A percentile compares a stretch with the other conserved stretches of the same genome.
phyloP scores from a whole-genome alignment of 2,113 vertebrate species.

The Takifugu flavidus region DNA sequence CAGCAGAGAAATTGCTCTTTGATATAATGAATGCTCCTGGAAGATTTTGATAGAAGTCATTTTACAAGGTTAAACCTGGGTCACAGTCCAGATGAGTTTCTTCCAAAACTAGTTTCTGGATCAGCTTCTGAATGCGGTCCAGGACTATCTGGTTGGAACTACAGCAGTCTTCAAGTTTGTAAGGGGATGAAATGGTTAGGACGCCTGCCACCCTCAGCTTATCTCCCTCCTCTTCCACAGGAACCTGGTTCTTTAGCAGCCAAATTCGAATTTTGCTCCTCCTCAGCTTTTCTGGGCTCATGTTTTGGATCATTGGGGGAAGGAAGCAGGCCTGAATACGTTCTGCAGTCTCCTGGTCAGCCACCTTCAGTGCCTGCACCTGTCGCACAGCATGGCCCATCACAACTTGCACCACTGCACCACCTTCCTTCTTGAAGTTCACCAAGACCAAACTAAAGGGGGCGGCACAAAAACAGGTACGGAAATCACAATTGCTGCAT shows the following conservation, averaged over 20 bases:
- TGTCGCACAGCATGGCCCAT: conserved; percentile 85
- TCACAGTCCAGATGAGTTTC: conserved; percentile 2
- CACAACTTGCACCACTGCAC: conserved; percentile 69
- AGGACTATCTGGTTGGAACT: conserved; percentile 91
- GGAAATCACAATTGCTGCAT: background rate
- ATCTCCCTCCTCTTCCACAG: conserved; percentile 69
- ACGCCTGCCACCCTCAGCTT: conserved; percentile 81
- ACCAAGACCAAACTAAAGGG: conserved; percentile 81
- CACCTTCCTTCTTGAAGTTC: conserved; percentile 67
- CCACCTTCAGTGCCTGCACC: conserved; percentile 75
- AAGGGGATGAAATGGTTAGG: conserved; percentile 83
- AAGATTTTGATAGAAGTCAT: background rate
- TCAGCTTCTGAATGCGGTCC: conserved; percentile 82
- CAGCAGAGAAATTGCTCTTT: background rate
- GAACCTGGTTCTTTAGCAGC: conserved; percentile 87
- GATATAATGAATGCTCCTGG: background rate
- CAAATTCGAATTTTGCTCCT: conserved; percentile 73
- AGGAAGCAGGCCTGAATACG: conserved; percentile 69
- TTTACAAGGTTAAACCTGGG: background rate
- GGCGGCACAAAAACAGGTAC: background rate
- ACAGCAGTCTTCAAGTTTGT: conserved; percentile 83
- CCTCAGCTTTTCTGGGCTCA: conserved; percentile 72
- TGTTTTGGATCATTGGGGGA: conserved; percentile 29
- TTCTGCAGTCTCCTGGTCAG: conserved; percentile 49
- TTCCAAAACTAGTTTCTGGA: conserved; percentile 62